Conservation (phyloP, 2,888 invertebrate species). For the Nysson spinosus region DNA sequence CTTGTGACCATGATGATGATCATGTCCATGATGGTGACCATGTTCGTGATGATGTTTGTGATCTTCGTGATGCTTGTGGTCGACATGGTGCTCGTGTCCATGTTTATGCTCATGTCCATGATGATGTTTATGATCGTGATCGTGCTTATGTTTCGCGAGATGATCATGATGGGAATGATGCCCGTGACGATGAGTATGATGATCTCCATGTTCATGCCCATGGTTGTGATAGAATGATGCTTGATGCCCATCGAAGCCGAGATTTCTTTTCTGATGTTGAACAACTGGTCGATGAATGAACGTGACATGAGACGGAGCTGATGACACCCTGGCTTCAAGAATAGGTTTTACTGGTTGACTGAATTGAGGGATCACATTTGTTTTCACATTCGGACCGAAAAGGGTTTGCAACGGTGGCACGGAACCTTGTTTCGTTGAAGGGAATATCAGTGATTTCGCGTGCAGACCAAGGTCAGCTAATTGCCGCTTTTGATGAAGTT, state of each 20-base stretch:
- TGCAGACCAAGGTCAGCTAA: slow-evolving; percentile 50
- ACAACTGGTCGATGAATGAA: slow-evolving; percentile 30
- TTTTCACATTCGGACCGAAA: slow-evolving; percentile 29
- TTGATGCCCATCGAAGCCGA: slow-evolving; percentile 39
- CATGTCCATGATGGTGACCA: slow-evolving; percentile 62
- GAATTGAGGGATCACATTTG: slow-evolving; percentile 28
- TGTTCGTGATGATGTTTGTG: slow-evolving; percentile 61
- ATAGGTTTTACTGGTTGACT: slow-evolving; percentile 24
- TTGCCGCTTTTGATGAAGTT: slow-evolving; percentile 64
- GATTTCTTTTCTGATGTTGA: slow-evolving; percentile 20
- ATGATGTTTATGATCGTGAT: slow-evolving; percentile 60
- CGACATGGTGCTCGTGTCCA: slow-evolving; percentile 62
- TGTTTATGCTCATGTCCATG: slow-evolving; percentile 66
- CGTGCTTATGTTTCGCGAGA: slow-evolving; percentile 57
- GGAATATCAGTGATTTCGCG: slow-evolving; percentile 31
- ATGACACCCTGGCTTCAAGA: slow-evolving; percentile 31
- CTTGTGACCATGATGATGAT: slow-evolving; percentile 60
- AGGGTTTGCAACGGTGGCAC: slow-evolving; percentile 10
- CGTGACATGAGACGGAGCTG: slow-evolving; percentile 12
- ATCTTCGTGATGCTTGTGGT: slow-evolving; percentile 61
- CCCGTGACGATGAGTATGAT: slow-evolving; percentile 61
- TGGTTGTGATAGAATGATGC: slow-evolving; percentile 59
- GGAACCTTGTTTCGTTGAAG: slow-evolving; percentile 20
- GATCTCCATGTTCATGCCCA: slow-evolving; percentile 58
- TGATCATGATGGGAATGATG: slow-evolving; percentile 64